Percentiles rank a stretch among this genome's conserved stretches.
phyloP scores from a whole-genome alignment of 2,797 vertebrate genomes.

The Rhyacichthys aspro region DNA sequence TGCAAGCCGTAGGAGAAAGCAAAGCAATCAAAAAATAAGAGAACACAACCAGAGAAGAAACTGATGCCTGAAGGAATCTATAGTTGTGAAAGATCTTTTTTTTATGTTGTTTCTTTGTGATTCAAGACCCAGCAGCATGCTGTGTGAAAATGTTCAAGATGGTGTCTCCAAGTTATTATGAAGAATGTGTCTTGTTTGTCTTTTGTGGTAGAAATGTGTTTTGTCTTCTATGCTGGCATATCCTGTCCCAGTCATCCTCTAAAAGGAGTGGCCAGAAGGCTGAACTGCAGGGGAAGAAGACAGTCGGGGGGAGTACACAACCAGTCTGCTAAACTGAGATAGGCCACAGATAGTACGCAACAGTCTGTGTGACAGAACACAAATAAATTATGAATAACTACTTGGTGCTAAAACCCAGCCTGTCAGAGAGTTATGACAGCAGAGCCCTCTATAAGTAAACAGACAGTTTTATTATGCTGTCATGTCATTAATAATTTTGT shows the following conservation, averaged over 20 bases:
- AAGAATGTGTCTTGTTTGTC: conserved; percentile 63
- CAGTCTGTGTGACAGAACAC: conserved; percentile 48
- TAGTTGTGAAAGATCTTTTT: conserved; percentile 10
- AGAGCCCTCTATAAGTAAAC: conserved; percentile 11
- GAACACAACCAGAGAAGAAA: conserved; percentile 27
- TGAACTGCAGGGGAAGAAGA: conserved; percentile 69
- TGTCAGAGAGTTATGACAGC: conserved; percentile 33
- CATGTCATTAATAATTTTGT: conserved; percentile 31
- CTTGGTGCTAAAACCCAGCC: conserved; percentile 41
- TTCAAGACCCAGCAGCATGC: conserved; percentile 17
- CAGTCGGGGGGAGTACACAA: conserved; percentile 33
- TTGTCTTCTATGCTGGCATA: conserved; percentile 66
- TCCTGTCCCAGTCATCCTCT: conserved; percentile 72
- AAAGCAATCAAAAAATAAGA: conserved; percentile 13
- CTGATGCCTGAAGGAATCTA: conserved; percentile 14
- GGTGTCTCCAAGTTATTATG: conserved; percentile 56
- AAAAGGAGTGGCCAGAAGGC: conserved; percentile 72
- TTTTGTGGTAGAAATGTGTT: conserved; percentile 64
- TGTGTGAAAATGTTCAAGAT: conserved; percentile 35
- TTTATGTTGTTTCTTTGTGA: conserved; percentile 20
- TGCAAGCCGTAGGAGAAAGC: conserved; percentile 25
- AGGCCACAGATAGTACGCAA: conserved; percentile 41
- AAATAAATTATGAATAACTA: conserved; percentile 61
- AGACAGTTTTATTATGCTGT: conserved; percentile 13
- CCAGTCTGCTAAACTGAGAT: conserved; percentile 56